Evolutionary conservation across 2,113 vertebrate species (phyloP), one percentile per base, ranked within the genome.

Genomic region (Burhinus oedicnemus): DNA sequence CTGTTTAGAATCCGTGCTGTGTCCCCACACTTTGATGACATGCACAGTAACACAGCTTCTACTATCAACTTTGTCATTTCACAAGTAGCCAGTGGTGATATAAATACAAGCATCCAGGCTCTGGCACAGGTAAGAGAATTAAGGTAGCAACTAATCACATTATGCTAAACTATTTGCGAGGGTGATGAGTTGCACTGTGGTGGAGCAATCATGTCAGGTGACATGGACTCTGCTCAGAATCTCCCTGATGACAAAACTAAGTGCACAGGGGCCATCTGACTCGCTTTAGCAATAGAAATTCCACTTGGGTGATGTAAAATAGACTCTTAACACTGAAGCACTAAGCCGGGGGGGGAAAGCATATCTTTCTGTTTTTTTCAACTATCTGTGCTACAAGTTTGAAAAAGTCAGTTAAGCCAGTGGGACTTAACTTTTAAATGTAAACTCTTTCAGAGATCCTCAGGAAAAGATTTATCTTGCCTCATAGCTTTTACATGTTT

Each of bases 31-130:
- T 99, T 99, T 0, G 99, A 99, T 93, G 99, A 99, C 71, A 98
- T 99, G 96, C 99, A 99, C 97, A 99, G 99, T 97, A 99, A 99
- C 96, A 99, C 99, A 17, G 98, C 99, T 90, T 99, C 99, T 97
- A 99, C 99, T 75, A 99, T 99, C 98, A 99, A 99, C 97, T 99
- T 99, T 52, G 99, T 99, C 77, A 99, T 99, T 97, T 99, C 99
- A 44, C 99, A 99, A 98, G 99, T 99, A 92, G 99, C 99, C 69
- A 99, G 99, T 81, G 98, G 99, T 30, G 99, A 99, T 97, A 99
- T 99, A 62, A 99, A 98, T 96, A 99, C 99, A 38, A 99, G 99
- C 95, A 99, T 99, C 86, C 99, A 99, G 97, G 99, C 99, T 51
- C 98, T 99, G 95, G 99, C 99, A 25, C 99, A 99, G 99, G 99